Base-by-base conservation (phyloP, 1,140 invertebrate genomes). In the Pygmarrhopalites habei region DNA sequence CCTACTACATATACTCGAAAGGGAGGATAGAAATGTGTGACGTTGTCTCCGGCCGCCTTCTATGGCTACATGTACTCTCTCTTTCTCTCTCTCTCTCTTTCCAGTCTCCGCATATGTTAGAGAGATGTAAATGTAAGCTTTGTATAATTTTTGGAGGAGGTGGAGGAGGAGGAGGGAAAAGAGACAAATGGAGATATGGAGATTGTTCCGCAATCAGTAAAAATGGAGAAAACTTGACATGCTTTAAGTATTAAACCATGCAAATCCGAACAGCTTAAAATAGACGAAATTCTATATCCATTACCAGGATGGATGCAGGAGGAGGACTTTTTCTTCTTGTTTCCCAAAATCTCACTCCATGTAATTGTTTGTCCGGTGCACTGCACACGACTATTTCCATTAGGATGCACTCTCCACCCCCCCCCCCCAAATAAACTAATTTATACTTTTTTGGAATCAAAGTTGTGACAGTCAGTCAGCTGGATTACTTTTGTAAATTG, bases 131-230 rank as follows among this genome's bases (percentile, higher is more conserved):
- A 10, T 39, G 35, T 39, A 39, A 39, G 10, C 17, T 39, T 7
- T 39, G 17, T 39, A 10, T 17, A 17, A 10, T 7, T 10, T 39
- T 7, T 10, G 17, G 35, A 7, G 5, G 10, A 12, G 12, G 44
- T 14, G 7, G 12, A 21, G 12, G 19, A 47, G 12, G 19, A 19
- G 44, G 12, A 47, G 44, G 19, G 21, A 21, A 47, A 47, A 21
- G 10, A 47, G 5, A 12, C 10, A 53, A 7, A 15, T 12, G 12
- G 21, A 26, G 51, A 53, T 53, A 14, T 28, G 15, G 19, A 53
- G 51, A 53, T 53, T 53, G 51, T 53, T 53, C 51, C 51, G 51
- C 51, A n/a, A n/a, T 23, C 26, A 25, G 51, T 26, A 53, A 53
- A 53, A 25, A 7, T 12, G 10, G 15, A 17, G 28, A 23, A 26